Percentiles rank a stretch among this genome's conserved stretches.
Evolutionary conservation across 2,113 vertebrate species (phyloP).

Genomic region (Oryzias javanicus): DNA sequence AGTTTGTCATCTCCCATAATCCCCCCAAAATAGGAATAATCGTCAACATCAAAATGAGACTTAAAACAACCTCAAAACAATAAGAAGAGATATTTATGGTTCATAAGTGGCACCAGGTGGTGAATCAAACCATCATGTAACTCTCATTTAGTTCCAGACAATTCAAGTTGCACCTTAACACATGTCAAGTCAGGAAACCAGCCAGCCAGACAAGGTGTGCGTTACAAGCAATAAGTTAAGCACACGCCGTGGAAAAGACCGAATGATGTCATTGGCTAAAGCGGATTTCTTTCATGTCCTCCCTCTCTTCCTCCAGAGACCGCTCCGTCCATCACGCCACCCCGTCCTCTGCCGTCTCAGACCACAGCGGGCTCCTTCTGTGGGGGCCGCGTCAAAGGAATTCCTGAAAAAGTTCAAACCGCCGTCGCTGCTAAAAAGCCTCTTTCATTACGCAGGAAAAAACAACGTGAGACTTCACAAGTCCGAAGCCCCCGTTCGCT

Average conservation of each 20-base stretch:
- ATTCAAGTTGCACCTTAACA: conserved; percentile 42
- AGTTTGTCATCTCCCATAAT: no score
- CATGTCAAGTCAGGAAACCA: conserved; percentile 30
- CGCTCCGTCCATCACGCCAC: conserved; percentile 14
- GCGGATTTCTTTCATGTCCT: conserved; percentile 24
- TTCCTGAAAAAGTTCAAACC: conserved; percentile 57
- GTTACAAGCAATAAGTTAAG: conserved; percentile 41
- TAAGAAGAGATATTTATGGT: no score
- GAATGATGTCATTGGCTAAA: conserved; percentile 68
- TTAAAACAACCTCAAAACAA: no score
- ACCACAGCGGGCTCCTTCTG: conserved; percentile 53
- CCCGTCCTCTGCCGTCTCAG: conserved; percentile 68
- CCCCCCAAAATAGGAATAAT: no score
- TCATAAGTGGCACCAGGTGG: no score
- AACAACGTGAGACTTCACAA: conserved; percentile 27
- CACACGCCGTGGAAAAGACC: conserved; percentile 29
- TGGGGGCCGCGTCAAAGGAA: conserved; percentile 74
- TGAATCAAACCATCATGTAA: no score
- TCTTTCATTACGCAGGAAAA: conserved; percentile 66
- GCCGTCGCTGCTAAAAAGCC: conserved; percentile 50
- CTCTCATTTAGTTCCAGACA: neutral
- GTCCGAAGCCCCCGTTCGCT: neutral
- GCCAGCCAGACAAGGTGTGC: conserved; percentile 15
- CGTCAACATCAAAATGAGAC: no score
- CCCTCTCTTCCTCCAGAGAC: conserved; percentile 4